Evolutionary conservation across 1,140 invertebrate species (phyloP).

Genomic region (Drosophila yakuba): DNA sequence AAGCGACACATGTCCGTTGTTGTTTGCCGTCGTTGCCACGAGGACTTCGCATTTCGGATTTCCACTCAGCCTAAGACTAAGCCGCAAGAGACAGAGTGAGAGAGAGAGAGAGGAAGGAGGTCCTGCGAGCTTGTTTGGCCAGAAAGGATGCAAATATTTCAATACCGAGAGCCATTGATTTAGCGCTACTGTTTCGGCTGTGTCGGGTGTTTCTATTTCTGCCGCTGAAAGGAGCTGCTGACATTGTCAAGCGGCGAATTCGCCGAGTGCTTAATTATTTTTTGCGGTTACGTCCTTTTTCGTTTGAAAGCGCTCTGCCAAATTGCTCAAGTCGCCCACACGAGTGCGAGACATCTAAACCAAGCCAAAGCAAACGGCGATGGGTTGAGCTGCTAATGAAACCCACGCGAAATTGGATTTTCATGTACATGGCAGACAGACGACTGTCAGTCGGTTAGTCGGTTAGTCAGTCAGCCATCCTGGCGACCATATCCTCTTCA

Average conservation of each 20-base stretch:
- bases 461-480: constrained; percentile 19
- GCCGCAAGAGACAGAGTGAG: neutral
- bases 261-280: constrained; percentile 80
- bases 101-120: neutral
- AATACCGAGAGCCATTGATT: constrained; percentile 56
- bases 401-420: constrained; percentile 78
- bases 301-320: neutral
- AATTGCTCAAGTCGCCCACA: constrained; percentile 67
- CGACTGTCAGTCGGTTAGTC: constrained; percentile 14
- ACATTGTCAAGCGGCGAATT: constrained; percentile 72
- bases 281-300: constrained; percentile 73
- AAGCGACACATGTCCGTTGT: constrained; percentile 50
- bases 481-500: constrained; percentile 13
- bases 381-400: constrained; percentile 68
- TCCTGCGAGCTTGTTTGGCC: neutral
- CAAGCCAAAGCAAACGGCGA: neutral
- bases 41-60: constrained; percentile 34
- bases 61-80: constrained; percentile 60
- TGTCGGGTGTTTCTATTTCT: neutral
- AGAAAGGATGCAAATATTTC: constrained; percentile 58
- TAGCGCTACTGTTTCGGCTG: constrained; percentile 6
- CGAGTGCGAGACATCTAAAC: constrained; percentile 15
- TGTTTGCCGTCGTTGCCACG: constrained; percentile 46
- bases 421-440: constrained; percentile 68
- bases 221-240: constrained; percentile 39